phyloP scores from a whole-genome alignment of 2,888 invertebrate species.

The Meteorus colon region DNA sequence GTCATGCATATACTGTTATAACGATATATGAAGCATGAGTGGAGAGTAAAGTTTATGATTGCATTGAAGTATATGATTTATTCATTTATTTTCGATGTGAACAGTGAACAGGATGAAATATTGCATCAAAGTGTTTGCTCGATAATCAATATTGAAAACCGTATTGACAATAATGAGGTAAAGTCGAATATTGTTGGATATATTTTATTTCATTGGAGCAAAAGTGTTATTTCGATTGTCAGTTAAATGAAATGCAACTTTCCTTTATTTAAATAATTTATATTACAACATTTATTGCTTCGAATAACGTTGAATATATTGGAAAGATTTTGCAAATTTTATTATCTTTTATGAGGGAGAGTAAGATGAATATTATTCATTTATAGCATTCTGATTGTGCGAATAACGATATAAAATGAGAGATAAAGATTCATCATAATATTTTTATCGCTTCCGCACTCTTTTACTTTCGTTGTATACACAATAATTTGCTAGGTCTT shows the following conservation, averaged over 20 bases:
- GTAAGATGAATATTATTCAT: background rate
- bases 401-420: background rate
- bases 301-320: background rate
- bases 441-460: slow-evolving; percentile 6
- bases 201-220: too few species aligned
- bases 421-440: background rate
- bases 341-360: background rate
- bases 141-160: too few species aligned
- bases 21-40: background rate
- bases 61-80: background rate
- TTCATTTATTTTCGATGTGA: background rate
- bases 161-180: too few species aligned
- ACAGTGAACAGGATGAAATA: background rate
- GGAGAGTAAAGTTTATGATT: background rate
- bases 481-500: background rate
- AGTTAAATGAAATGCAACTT: too few species aligned
- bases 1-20: background rate
- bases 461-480: slow-evolving; percentile 26
- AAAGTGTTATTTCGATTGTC: too few species aligned
- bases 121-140: too few species aligned
- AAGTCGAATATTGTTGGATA: too few species aligned
- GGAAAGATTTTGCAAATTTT: background rate
- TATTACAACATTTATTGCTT: too few species aligned
- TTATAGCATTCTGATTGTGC: background rate
- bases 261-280: too few species aligned